phyloP scores from a whole-genome alignment of 2,113 vertebrate genomes.

The Galeopterus variegatus region DNA sequence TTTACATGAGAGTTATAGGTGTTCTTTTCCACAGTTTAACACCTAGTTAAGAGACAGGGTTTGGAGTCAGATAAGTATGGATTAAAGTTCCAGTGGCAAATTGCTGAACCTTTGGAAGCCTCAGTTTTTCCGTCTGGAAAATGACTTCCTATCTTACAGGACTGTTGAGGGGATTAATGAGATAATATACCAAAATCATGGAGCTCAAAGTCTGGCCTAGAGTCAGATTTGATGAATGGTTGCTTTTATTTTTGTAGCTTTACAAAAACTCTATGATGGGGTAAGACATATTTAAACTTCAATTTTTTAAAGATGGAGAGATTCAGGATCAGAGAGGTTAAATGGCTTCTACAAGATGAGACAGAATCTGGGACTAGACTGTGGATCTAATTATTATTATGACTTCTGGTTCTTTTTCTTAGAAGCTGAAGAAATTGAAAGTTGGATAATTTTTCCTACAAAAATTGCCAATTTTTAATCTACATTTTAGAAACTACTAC shows the following conservation, averaged over 20 bases:
- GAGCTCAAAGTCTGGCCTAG: background rate
- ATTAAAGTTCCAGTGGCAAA: constrained; percentile 12
- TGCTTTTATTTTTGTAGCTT: constrained; percentile 6
- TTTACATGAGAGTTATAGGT: background rate
- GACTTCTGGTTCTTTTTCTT: constrained; percentile 44
- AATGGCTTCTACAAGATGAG: constrained; percentile 29
- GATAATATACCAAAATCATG: background rate
- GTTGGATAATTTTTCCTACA: constrained; percentile 1
- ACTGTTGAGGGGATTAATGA: background rate
- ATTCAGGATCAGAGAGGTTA: constrained; percentile 26
- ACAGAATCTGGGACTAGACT: background rate
- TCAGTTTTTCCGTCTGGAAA: constrained; percentile 19
- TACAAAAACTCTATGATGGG: background rate
- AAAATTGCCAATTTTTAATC: constrained; percentile 46
- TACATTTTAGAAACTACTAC: constrained; percentile 24
- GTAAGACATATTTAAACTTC: constrained; percentile 16
- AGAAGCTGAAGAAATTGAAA: constrained; percentile 56
- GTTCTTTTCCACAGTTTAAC: background rate
- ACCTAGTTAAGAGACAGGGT: background rate
- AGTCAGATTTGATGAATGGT: background rate
- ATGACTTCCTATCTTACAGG: background rate
- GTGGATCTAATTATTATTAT: constrained; percentile 53
- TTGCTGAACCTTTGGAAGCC: background rate
- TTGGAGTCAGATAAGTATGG: background rate
- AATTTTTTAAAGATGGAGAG: constrained; percentile 33